A percentile compares a stretch with the other conserved stretches of the same genome.
phyloP scores from a whole-genome alignment of 2,888 invertebrate species.

The Zaprionus obscuricornis region DNA sequence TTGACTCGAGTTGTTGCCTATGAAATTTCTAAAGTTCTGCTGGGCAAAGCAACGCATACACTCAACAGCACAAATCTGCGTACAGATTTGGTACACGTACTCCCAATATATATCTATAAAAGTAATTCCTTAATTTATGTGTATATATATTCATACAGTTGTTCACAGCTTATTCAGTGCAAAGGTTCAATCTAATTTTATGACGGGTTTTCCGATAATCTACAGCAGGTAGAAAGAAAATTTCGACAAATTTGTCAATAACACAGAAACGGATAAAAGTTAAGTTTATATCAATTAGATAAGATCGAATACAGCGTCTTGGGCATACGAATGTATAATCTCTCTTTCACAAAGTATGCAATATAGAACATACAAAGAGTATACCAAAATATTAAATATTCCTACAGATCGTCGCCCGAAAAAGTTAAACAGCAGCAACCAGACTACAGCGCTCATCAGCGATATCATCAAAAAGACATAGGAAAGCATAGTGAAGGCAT shows the following conservation, averaged over 20 bases:
- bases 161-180: too few species aligned
- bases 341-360: slow-evolving; percentile 10
- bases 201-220: too few species aligned
- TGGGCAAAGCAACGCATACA: too few species aligned
- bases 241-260: neutral
- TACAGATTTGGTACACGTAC: too few species aligned
- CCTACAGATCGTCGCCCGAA: slow-evolving; percentile 17
- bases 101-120: too few species aligned
- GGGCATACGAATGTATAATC: slow-evolving; percentile 11
- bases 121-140: too few species aligned
- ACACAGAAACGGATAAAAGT: neutral
- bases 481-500: neutral
- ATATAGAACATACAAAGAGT: slow-evolving; percentile 2
- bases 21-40: too few species aligned
- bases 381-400: slow-evolving; percentile 11
- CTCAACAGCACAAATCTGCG: too few species aligned
- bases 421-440: slow-evolving; percentile 9
- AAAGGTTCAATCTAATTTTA: too few species aligned
- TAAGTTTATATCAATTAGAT: neutral
- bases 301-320: neutral
- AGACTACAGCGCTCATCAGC: neutral
- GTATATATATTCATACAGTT: too few species aligned
- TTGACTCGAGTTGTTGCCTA: too few species aligned
- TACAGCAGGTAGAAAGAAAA: too few species aligned
- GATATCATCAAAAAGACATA: slow-evolving; percentile 15